phyloP scores from a whole-genome alignment of 1,140 invertebrate genomes.

The Diplogasteroides magnus region DNA sequence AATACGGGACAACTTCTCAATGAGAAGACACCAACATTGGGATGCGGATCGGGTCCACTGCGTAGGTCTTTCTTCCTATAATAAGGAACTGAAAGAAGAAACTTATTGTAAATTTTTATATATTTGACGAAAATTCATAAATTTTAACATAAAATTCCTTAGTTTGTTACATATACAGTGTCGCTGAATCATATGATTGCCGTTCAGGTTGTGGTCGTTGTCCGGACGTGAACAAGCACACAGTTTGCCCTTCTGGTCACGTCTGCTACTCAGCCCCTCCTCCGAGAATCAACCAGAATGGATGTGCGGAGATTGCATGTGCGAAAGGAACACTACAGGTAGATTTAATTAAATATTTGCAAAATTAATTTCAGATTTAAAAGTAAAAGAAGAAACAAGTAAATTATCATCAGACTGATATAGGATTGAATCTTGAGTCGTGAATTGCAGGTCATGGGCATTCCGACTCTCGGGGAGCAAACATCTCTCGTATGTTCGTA shows the following conservation, averaged over 20 bases:
- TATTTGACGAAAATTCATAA: too few relatives aligned
- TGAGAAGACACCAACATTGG: neutral
- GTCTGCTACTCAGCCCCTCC: neutral
- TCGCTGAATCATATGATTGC: too few relatives aligned
- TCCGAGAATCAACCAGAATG: neutral
- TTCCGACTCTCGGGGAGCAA: neutral
- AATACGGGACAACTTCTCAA: neutral
- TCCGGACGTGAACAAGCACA: neutral
- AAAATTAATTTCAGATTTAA: too few relatives aligned
- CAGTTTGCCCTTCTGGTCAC: neutral
- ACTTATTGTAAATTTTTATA: too few relatives aligned
- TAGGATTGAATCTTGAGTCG: neutral
- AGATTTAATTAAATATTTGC: neutral
- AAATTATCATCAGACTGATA: too few relatives aligned
- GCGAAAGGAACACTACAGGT: neutral
- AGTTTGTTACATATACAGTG: too few relatives aligned
- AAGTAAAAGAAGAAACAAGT: too few relatives aligned
- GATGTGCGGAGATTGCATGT: neutral
- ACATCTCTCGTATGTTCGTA: neutral
- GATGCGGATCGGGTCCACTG: neutral
- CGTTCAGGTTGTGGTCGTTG: neutral
- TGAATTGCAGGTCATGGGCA: neutral
- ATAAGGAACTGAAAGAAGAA: too few relatives aligned
- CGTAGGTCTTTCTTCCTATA: neutral
- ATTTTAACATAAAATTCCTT: too few relatives aligned